Evolutionary conservation across 2,113 vertebrate genomes (phyloP), one percentile per base, ranked within the genome.

Genomic region (Ciconia boyciana): DNA sequence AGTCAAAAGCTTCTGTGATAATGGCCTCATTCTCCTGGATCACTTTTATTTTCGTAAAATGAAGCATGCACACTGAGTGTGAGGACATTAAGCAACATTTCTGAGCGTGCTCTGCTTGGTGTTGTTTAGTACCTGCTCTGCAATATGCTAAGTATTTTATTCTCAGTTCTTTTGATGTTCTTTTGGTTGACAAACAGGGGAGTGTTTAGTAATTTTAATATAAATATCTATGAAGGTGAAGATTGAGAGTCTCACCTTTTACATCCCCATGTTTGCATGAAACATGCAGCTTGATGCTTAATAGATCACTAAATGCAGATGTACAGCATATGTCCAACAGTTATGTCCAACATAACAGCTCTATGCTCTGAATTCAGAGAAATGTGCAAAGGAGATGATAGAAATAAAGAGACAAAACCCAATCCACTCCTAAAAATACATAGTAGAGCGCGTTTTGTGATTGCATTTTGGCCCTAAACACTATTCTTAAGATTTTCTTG

Each of bases 41-140:
- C 9, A 60, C 36, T 61, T 85, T 65, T 90, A 74, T 62, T 79
- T 77, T 76, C 8, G 5, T 91, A 81, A 95, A 95, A 93, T 62
- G 34, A 95, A 84, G 32, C 15, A 1, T 82, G 61, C 94, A 96
- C 87, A 89, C 64, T 69, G 77, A 93, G 85, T 95, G 87, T 87
- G 57, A 96, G 75, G 70, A 87, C 64, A 81, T 79, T 72, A 92
- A 87, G 24, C 68, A 80, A 82, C 31, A 34, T 71, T 96, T 81
- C 52, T 80, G 77, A 96, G 55, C 3, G 1, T 4, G 25, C 29
- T 89, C 26, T 86, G 16, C 54, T 68, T 85, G 44, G 11, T 70
- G n/a, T 29, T 90, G 16, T 88, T 84, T 86, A 79, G 55, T 41
- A 89, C 22, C 60, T 64, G n/a, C 84, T 89, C 75, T 77, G 57